Base-by-base conservation (phyloP, 2,797 vertebrate species). In the Meda fulgida region DNA sequence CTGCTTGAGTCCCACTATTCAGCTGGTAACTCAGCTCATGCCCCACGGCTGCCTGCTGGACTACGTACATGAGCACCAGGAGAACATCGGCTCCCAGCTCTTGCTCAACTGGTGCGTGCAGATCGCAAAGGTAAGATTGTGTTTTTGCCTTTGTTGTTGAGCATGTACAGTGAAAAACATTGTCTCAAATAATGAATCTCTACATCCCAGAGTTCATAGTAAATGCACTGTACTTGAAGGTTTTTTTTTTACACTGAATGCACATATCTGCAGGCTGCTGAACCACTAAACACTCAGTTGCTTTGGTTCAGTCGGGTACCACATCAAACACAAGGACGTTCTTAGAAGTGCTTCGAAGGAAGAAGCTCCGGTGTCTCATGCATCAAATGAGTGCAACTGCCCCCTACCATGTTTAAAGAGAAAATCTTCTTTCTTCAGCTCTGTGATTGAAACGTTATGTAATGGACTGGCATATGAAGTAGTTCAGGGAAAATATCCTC, bases 71-170 rank as follows among this genome's bases (percentile, higher is more conserved):
- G 96, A 97, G 60, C 96, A 97, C 76, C 96, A 96, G 92, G 96
- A 96, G 86, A 96, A 96, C 65, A 96, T 97, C 29, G 96, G 96
- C 48, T 97, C 96, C 36, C 96, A 97, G 89, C 93, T 97, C 67
- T 93, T 97, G 84, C 94, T 97, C 23, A 97, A 97, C 88, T 97
- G 96, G 96, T 96, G 96, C 92, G 96, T 97, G 78, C 96, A 97
- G 86, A 97, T 97, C 87, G 96, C 96, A 21, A 97, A 97, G 96
- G 96, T 97, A 94, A 76, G 89, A 29, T 3, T 78, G 58, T 3
- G 19, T 65, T 7, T 73, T 63, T 26, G 14, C 9, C 13, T 80
- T 16, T 67, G 40, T 21, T 67, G 38, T 19, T 70, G 21, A n/a
- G 4, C 66, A 8, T 70, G 7, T 53, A 23, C 19, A 23, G 51